Evolutionary conservation across 2,888 invertebrate species (phyloP), one percentile per base, ranked within the genome.

Genomic region (Therioaphis trifolii): DNA sequence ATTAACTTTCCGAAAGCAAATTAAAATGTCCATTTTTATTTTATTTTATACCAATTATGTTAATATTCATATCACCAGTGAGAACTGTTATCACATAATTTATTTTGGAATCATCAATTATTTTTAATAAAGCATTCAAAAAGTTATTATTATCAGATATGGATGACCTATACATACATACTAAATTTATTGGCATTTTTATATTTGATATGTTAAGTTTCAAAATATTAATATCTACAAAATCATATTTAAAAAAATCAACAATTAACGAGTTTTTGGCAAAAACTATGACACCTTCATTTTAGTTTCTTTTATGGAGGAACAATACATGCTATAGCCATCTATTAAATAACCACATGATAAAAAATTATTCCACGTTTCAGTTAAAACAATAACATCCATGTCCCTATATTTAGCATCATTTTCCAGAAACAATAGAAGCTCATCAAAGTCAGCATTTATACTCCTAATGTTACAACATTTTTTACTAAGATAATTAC

Each of bases 261-360:
- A 21, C 21, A n/a, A 55, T 55, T n/a, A 55, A 55, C 15, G 15
- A 4, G 21, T 14, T 55, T 55, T 46, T 69, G 3, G 24, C 40
- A 46, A 69, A 69, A 21, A 69, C 43, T 12, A 43, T 40, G 15
- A 66, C 40, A 35, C 35, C 66, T 4, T 69, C 68, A 43, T 69
- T 69, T 69, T n/a, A 43, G 21, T 69, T 69, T 43, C 68, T 69
- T 69, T 43, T 40, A 69, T 69, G 40, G 68, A 43, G 14, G 68
- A 69, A 43, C 7, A 69, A 43, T 69, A 43, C 43, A 21, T 2
- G 11, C 24, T 43, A 43, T 69, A 69, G 24, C 68, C 40, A 40
- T 69, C 68, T 43, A 69, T 21, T 40, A 69, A 1, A 43, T 43
- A 43, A 69, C 11, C 21, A 69, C 68, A n/a, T 43, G 40, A 43